phyloP scores from a whole-genome alignment of 2,797 vertebrate genomes.

The Calcarius lapponicus region DNA sequence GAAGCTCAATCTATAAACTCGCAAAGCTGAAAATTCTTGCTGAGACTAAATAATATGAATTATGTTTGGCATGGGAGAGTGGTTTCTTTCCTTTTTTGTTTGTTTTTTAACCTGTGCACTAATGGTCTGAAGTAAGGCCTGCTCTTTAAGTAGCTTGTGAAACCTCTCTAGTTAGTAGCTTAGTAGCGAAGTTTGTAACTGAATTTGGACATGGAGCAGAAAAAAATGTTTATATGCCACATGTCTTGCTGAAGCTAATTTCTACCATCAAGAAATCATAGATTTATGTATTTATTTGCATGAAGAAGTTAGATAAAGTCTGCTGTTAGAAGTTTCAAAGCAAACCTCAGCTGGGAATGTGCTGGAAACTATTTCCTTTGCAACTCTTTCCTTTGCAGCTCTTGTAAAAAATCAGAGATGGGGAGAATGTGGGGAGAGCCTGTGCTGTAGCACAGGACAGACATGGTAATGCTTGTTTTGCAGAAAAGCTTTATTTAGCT shows the following conservation, averaged over 20 bases:
- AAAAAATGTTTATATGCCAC: background rate
- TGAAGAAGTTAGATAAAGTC: background rate
- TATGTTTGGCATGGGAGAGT: background rate
- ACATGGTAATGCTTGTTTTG: background rate
- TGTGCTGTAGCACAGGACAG: background rate
- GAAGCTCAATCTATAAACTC: background rate
- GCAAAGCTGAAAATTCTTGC: background rate
- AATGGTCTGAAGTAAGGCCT: background rate
- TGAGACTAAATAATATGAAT: background rate
- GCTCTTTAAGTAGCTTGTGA: background rate
- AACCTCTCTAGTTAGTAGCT: background rate
- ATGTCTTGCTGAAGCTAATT: background rate
- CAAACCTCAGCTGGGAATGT: accelerated
- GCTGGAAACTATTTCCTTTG: background rate
- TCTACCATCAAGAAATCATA: background rate
- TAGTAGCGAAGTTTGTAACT: background rate
- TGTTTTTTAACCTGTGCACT: background rate
- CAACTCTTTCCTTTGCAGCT: background rate
- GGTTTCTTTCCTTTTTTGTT: background rate
- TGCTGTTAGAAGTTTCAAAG: background rate
- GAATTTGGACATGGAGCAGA: background rate
- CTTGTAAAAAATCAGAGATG: background rate
- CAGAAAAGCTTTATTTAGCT: slow-evolving; percentile 1
- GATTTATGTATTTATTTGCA: background rate
- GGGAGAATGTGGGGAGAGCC: background rate